phyloP scores from a whole-genome alignment of 2,797 vertebrate species.

The Enteromius viviparus region DNA sequence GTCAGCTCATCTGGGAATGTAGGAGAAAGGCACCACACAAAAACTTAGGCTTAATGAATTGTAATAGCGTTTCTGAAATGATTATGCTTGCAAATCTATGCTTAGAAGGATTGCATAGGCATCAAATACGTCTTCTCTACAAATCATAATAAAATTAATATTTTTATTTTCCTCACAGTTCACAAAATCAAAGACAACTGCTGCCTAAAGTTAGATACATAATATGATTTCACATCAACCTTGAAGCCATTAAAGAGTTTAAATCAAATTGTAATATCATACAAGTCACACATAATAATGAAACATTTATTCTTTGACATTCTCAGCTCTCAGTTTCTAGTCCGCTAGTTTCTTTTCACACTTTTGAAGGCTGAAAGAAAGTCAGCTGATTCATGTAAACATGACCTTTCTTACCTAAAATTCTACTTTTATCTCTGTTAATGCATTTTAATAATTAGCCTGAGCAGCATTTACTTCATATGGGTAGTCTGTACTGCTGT shows the following conservation, averaged over 20 bases:
- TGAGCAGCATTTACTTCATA: neutral
- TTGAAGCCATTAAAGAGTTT: neutral
- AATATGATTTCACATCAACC: neutral
- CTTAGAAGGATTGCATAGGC: too few relatives aligned
- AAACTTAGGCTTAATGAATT: neutral
- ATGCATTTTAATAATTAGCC: neutral
- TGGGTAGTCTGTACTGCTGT: slow-evolving; percentile 1
- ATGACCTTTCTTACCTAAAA: neutral
- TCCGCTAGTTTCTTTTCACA: neutral
- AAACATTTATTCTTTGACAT: neutral
- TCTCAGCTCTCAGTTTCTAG: neutral
- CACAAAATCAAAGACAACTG: neutral
- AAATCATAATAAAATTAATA: neutral
- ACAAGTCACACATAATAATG: neutral
- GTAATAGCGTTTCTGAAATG: neutral
- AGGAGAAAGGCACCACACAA: neutral
- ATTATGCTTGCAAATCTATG: neutral
- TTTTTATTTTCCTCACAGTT: neutral
- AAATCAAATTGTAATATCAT: neutral
- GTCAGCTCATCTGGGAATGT: neutral
- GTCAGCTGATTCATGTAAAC: neutral
- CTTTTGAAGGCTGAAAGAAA: neutral
- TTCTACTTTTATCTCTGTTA: neutral
- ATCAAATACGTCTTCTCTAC: neutral
- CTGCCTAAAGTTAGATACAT: neutral